Evolutionary conservation across 35 echinoderm and acorn worm genomes (phyloP).

Genomic region (Anneissia japonica): DNA sequence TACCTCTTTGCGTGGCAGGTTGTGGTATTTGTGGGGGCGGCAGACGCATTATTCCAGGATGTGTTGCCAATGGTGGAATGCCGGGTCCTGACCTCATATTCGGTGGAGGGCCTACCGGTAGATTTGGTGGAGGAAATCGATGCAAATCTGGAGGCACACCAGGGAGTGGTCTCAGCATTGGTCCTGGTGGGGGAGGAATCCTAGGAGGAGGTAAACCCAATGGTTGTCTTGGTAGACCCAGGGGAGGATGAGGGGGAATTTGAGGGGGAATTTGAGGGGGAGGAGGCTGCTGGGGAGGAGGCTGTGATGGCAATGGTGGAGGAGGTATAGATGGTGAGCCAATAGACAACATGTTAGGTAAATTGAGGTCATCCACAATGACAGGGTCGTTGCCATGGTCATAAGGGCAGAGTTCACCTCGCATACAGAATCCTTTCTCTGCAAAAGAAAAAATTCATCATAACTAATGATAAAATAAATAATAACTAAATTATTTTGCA

Average conservation of each 20-base stretch:
- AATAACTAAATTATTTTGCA: too few species aligned
- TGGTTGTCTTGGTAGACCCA: conserved; percentile 15
- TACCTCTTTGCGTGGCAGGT: conserved; percentile 11
- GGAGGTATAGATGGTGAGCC: background rate
- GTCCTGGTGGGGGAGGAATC: conserved; percentile 37
- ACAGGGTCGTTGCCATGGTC: conserved; percentile 93
- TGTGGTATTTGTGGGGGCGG: conserved; percentile 29
- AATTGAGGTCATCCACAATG: conserved; percentile 79
- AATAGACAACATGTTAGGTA: conserved; percentile 31
- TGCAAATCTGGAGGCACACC: conserved; percentile 14
- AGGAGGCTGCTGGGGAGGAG: conserved; percentile 22
- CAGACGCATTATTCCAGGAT: background rate
- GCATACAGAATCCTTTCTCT: conserved; percentile 99
- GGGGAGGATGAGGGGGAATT: conserved; percentile 37
- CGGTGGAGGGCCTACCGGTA: background rate
- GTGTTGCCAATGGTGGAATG: conserved; percentile 25
- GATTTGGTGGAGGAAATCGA: background rate
- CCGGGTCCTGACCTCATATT: background rate
- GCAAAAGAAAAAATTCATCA: conserved; percentile 21
- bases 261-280: conserved; percentile 5
- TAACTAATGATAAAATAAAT: too few species aligned
- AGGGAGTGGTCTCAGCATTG: conserved; percentile 9
- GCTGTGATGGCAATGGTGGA: conserved; percentile 7
- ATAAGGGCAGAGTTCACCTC: conserved; percentile 82
- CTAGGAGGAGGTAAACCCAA: conserved; percentile 28